phyloP scores from a whole-genome alignment of 2,797 vertebrate species.

The Tokudaia muenninki region DNA sequence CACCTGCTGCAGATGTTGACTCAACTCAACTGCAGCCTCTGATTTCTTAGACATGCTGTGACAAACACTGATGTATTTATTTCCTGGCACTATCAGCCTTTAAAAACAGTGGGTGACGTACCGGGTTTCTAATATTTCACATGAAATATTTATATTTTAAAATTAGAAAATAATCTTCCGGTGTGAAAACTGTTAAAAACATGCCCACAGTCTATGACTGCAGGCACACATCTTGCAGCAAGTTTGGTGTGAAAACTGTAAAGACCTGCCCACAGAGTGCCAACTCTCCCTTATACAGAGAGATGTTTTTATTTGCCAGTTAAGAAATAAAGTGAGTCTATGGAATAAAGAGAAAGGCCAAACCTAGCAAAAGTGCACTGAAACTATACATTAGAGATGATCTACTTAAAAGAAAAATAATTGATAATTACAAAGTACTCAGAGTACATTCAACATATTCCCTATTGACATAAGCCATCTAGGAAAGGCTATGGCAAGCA shows the following conservation, averaged over 20 bases:
- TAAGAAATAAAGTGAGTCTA: not conserved
- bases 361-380: not conserved
- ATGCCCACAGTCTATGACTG: no score
- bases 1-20: not conserved
- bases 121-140: not conserved
- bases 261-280: not conserved
- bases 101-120: not conserved
- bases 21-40: not conserved
- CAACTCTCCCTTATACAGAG: not conserved
- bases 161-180: conserved; percentile 42
- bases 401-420: conserved; percentile 16
- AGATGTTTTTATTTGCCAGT: conserved; percentile 11
- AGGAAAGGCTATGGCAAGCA: not conserved
- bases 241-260: conserved; percentile 4
- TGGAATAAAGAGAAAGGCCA: not conserved
- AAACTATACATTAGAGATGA: conserved; percentile 37
- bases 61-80: not conserved
- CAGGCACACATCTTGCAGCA: no score
- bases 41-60: not conserved
- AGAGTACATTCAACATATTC: not conserved
- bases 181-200: conserved; percentile 1
- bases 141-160: conserved; percentile 43
- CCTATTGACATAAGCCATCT: not conserved
- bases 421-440: conserved; percentile 16
- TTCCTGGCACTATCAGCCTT: not conserved